Percentiles rank a stretch among this genome's conserved stretches.
Conservation (phyloP, 2,888 invertebrate genomes). For the Ichneumoninae sp. region DNA sequence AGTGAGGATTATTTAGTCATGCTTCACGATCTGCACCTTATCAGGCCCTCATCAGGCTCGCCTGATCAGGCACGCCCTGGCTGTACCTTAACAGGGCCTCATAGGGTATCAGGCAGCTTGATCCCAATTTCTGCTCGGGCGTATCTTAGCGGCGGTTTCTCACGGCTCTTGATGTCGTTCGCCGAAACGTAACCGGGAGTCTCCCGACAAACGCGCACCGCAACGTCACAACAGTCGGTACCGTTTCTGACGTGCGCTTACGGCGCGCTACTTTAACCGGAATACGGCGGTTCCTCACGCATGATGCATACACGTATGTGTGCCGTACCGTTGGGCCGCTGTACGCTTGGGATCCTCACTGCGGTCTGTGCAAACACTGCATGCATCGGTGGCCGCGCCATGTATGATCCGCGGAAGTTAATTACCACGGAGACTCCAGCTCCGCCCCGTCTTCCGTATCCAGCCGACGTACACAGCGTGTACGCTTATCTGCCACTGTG, state of each 20-base stretch:
- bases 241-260: neutral
- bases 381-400: constrained; percentile 46
- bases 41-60: too few species aligned
- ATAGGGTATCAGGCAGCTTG: too few species aligned
- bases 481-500: neutral
- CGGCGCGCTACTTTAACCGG: neutral
- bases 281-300: constrained; percentile 23
- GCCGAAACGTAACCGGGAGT: neutral
- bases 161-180: neutral
- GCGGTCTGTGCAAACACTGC: constrained; percentile 48
- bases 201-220: neutral
- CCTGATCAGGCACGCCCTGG: too few species aligned
- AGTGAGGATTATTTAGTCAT: too few species aligned
- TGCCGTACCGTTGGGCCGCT: neutral
- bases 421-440: constrained; percentile 65
- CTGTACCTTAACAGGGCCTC: too few species aligned
- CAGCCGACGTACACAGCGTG: constrained; percentile 12
- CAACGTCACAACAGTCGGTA: neutral
- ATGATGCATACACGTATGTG: constrained; percentile 25
- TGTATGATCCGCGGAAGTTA: constrained; percentile 66
- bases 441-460: constrained; percentile 25
- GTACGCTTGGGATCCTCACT: constrained; percentile 54
- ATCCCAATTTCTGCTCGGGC: too few species aligned
- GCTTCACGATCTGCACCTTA: too few species aligned
- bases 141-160: constrained; percentile 7